Evolutionary conservation across 1,140 invertebrate species (phyloP).

Genomic region (Hirudo medicinalis): DNA sequence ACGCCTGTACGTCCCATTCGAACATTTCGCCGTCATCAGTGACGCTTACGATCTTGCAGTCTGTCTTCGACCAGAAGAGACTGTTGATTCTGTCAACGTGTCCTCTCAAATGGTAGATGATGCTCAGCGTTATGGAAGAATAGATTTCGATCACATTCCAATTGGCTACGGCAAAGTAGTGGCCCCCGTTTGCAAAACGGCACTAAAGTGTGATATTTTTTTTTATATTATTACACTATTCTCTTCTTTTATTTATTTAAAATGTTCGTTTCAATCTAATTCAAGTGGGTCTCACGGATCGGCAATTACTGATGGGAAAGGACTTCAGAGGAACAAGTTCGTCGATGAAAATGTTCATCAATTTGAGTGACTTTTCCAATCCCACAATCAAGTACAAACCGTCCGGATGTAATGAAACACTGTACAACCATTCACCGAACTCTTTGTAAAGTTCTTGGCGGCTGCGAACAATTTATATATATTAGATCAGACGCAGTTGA

Average conservation of each 20-base stretch:
- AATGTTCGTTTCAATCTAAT: neutral
- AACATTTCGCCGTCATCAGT: neutral
- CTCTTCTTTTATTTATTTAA: too few relatives aligned
- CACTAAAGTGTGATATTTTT: neutral
- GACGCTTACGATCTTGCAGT: neutral
- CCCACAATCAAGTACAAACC: constrained; percentile 7
- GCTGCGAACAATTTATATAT: neutral
- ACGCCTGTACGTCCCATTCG: constrained; percentile 4
- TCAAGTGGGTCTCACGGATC: neutral
- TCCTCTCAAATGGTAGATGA: neutral
- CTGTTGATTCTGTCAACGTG: constrained; percentile 7
- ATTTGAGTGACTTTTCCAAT: constrained; percentile 3
- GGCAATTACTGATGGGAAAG: neutral
- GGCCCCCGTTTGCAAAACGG: constrained; percentile 1
- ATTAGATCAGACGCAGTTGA: neutral
- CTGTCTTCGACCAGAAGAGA: neutral
- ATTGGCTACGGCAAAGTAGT: constrained; percentile 4
- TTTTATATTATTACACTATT: too few relatives aligned
- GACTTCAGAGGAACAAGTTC: neutral
- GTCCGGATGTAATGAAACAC: neutral
- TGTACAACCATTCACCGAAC: neutral
- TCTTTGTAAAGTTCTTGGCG: constrained; percentile 5
- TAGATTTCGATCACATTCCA: constrained; percentile 10
- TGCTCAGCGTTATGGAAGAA: neutral
- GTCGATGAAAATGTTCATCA: constrained; percentile 12